A percentile compares a stretch with the other conserved stretches of the same genome.
Conservation (phyloP, 2,797 vertebrate genomes). For the Hippocampus kuda region DNA sequence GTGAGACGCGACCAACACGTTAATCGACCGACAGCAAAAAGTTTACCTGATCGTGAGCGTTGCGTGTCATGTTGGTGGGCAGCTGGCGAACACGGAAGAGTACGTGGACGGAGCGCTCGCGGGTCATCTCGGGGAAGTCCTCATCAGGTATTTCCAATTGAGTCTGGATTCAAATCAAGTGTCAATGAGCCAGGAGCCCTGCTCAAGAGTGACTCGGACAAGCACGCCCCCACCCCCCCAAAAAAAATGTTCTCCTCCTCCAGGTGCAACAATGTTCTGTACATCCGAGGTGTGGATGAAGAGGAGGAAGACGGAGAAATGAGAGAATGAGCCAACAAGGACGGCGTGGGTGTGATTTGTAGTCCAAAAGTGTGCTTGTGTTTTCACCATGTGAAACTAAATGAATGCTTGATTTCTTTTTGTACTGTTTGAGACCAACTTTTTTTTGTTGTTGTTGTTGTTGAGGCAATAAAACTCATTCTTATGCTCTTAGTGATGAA, state of each 20-base stretch:
- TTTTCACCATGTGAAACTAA: constrained; percentile 57
- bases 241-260: constrained; percentile 1
- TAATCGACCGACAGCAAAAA: neutral
- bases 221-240: too few relatives aligned
- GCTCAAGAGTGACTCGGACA: too few relatives aligned
- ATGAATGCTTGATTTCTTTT: constrained; percentile 19
- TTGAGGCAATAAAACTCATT: constrained; percentile 49
- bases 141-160: constrained; percentile 76
- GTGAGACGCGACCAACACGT: constrained; percentile 46
- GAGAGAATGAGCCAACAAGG: constrained; percentile 77
- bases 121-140: constrained; percentile 92
- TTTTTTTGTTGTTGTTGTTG: constrained; percentile 25
- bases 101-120: constrained; percentile 92
- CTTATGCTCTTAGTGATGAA: constrained; percentile 43
- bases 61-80: neutral
- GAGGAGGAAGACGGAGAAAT: constrained; percentile 98
- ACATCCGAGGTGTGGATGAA: constrained; percentile 97
- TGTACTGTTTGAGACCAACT: constrained; percentile 26
- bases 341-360: neutral
- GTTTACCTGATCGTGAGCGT: neutral
- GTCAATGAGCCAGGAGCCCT: neutral
- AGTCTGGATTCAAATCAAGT: neutral
- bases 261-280: constrained; percentile 98
- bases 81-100: constrained; percentile 98
- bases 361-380: constrained; percentile 31